Percentiles rank a stretch among this genome's conserved stretches.
phyloP scores from a whole-genome alignment of 2,888 invertebrate genomes.

The Cephus nigrinus region DNA sequence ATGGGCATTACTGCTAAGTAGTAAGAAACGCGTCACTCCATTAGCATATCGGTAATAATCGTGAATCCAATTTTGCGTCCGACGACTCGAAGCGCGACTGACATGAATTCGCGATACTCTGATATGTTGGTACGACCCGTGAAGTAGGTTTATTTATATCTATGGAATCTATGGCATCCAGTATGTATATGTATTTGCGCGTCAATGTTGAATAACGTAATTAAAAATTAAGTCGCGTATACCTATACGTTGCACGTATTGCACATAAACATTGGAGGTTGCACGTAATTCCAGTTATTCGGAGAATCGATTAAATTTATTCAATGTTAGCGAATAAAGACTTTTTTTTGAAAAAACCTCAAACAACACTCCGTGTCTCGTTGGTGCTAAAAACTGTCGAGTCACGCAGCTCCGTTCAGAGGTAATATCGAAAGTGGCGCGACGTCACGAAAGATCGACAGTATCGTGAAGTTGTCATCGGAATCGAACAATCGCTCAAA shows the following conservation, averaged over 20 bases:
- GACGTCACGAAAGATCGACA: background rate
- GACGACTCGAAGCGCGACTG: background rate
- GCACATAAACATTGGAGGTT: background rate
- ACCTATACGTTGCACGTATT: background rate
- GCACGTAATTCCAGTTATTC: background rate
- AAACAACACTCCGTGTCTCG: background rate
- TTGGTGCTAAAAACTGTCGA: background rate
- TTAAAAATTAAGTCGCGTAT: background rate
- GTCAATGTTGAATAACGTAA: background rate
- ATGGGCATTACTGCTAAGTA: conserved; percentile 15
- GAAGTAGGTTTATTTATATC: background rate
- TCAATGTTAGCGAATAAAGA: background rate
- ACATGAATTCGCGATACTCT: background rate
- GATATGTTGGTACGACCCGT: background rate
- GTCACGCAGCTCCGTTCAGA: background rate
- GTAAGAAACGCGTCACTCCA: conserved; percentile 15
- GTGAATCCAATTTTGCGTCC: background rate
- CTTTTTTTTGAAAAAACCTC: background rate
- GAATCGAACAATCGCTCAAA: background rate
- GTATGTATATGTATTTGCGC: background rate
- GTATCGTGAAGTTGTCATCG: background rate
- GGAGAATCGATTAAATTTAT: background rate
- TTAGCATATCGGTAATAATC: conserved; percentile 11
- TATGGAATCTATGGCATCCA: background rate
- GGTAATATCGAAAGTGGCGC: background rate